Percentiles rank a stretch among this genome's conserved stretches.
phyloP scores from a whole-genome alignment of 2,888 invertebrate genomes.

The Pseudoips prasinana region DNA sequence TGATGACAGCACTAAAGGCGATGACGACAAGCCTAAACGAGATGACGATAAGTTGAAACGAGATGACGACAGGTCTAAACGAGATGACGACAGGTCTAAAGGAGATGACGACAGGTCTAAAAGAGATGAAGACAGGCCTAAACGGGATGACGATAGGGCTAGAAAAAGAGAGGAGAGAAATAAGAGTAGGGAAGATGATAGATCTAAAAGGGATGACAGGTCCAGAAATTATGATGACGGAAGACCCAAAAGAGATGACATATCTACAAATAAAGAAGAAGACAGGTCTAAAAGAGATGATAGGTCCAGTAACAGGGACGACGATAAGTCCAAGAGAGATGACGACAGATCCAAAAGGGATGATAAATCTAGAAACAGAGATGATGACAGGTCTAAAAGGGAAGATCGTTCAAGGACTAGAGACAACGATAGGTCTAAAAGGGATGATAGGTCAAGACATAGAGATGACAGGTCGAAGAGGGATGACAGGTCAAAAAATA shows the following conservation, averaged over 20 bases:
- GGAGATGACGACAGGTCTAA: slow-evolving; percentile 15
- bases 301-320: too few species aligned
- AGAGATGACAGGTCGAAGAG: too few species aligned
- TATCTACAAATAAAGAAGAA: slow-evolving; percentile 14
- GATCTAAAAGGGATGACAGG: slow-evolving; percentile 7
- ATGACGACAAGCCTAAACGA: slow-evolving; percentile 8
- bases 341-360: too few species aligned
- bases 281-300: too few species aligned
- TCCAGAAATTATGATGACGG: slow-evolving; percentile 16
- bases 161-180: slow-evolving; percentile 22
- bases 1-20: too few species aligned
- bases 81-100: not conserved
- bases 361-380: slow-evolving; percentile 10
- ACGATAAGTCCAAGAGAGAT: too few species aligned
- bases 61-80: too few species aligned
- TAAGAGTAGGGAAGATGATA: slow-evolving; percentile 7
- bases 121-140: slow-evolving; percentile 1
- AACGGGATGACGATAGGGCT: slow-evolving; percentile 13
- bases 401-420: too few species aligned
- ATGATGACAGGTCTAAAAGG: too few species aligned
- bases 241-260: slow-evolving; percentile 15
- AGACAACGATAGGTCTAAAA: too few species aligned
- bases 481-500: slow-evolving; percentile 18
- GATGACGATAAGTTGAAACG: slow-evolving; percentile 4
- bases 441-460: slow-evolving; percentile 6